Conservation (phyloP, 2,888 invertebrate genomes). For the Drosophila emarginata region DNA sequence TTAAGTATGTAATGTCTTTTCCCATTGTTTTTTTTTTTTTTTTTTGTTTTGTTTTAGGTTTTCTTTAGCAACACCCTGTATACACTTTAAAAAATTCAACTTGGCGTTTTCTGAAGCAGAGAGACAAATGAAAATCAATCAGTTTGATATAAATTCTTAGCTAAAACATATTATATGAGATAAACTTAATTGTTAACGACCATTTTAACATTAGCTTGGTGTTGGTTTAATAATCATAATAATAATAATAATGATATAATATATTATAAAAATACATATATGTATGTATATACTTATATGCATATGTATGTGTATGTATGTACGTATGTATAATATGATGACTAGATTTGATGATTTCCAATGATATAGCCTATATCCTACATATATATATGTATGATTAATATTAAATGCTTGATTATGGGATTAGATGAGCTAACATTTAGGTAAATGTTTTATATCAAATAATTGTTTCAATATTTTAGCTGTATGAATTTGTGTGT, state of each 20-base stretch:
- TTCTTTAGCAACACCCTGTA: constrained; percentile 72
- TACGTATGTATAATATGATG: constrained; percentile 44
- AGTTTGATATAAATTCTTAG: constrained; percentile 48
- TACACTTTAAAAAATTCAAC: constrained; percentile 52
- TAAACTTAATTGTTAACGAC: constrained; percentile 74
- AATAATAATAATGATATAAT: constrained; percentile 3
- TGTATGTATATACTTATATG: constrained; percentile 42
- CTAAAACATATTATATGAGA: constrained; percentile 67
- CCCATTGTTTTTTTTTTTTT: constrained; percentile 7
- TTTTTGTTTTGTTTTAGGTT: constrained; percentile 9
- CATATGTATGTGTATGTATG: constrained; percentile 37
- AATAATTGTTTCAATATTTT: constrained; percentile 10
- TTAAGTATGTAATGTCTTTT: constrained; percentile 36
- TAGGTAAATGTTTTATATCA: constrained; percentile 32
- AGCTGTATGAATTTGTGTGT: constrained; percentile 17
- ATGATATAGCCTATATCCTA: constrained; percentile 46
- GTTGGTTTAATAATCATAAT: constrained; percentile 51
- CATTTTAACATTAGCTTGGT: constrained; percentile 71
- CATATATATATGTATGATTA: constrained; percentile 22
- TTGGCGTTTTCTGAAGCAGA: constrained; percentile 41
- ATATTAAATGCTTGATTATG: constrained; percentile 63
- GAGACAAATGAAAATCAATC: constrained; percentile 38
- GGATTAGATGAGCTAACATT: constrained; percentile 62
- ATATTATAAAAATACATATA: constrained; percentile 66
- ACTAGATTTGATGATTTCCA: constrained; percentile 66